Evolutionary conservation across 2,113 vertebrate genomes (phyloP), one percentile per base, ranked within the genome.

Genomic region (Cepphus grylle): DNA sequence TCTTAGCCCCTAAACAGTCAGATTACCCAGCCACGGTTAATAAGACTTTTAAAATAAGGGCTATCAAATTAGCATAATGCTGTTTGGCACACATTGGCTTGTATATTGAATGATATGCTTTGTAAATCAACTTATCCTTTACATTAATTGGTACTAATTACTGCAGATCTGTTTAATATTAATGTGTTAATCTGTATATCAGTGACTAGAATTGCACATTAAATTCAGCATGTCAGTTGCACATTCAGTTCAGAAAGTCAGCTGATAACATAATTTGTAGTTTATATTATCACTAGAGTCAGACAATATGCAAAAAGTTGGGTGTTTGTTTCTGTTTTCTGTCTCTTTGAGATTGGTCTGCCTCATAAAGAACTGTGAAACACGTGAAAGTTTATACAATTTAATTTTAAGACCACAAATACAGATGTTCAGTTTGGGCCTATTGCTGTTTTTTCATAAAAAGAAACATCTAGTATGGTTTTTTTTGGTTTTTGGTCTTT

Each of bases 81-180:
- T 71, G 13, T 74, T 86, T 89, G 86, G 69, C 59, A 74, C 63
- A 40, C 43, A 34, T 25, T 67, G 90, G 82, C 34, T 86, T 70
- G 72, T 81, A 52, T 84, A 86, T 70, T 96, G 86, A 94, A 63
- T 71, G 25, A 90, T 66, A 74, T 81, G 85, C 88, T 93, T 89
- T 84, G 86, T 74, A 93, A 96, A 93, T 96, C 80, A 96, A 92
- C 42, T 93, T 92, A 90, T 95, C 65, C 95, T 96, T 96, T 94
- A 92, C 79, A 81, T 96, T 96, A 96, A 96, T 93, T 94, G 76
- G 34, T 92, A 67, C 71, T 96, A 94, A 96, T 95, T 93, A 52
- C 76, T 74, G 56, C 67, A 63, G 76, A 88, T 88, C 82, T 90
- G 23, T 95, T 94, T 93, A 95, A 92, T 93, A 94, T 95, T 94